Evolutionary conservation across 2,888 invertebrate genomes (phyloP), one percentile per base, ranked within the genome.

Genomic region (Phalera bucephala): DNA sequence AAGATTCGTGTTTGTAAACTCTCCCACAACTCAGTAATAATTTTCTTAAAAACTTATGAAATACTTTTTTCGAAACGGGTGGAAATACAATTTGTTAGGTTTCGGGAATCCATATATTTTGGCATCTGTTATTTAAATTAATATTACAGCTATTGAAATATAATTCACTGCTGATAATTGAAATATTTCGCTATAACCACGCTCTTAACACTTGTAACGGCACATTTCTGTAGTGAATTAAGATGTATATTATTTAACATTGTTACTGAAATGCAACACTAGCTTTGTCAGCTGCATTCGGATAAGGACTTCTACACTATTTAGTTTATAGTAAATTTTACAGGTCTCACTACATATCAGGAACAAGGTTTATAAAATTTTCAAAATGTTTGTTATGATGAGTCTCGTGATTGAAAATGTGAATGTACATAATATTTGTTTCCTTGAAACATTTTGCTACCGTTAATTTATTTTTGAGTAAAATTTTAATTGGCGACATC

Each of bases 271-370:
- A 33, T 31, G 22, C 22, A n/a, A 11, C 11, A 23, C 20, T 20
- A 10, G n/a, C 20, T 8, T 10, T 6, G 11, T 10, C 25, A 21
- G 23, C 17, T 11, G 19, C 31, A 11, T 50, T 13, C 17, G 14
- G 12, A 17, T 33, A 56, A 64, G 85, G 83, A 82, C 74, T 82
- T 67, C 72, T 64, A 63, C 79, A 75, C 79, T 81, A 89, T 89
- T 89, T 73, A 89, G 89, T 75, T 77, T 86, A 70, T 71, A 90
- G 89, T 89, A 69, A 89, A 88, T 81, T 89, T 90, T 89, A 45
- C 90, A 90, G 90, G 90, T 90, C 90, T 90, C 59, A 80, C 87
- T 65, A 61, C 88, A 36, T 90, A 86, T 72, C 87, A 69, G 90
- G 90, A 90, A 32, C 88, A 86, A 90, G 90, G 90, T 90, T 84